Evolutionary conservation across 1,140 invertebrate species (phyloP).

Genomic region (Homalodisca vitripennis): DNA sequence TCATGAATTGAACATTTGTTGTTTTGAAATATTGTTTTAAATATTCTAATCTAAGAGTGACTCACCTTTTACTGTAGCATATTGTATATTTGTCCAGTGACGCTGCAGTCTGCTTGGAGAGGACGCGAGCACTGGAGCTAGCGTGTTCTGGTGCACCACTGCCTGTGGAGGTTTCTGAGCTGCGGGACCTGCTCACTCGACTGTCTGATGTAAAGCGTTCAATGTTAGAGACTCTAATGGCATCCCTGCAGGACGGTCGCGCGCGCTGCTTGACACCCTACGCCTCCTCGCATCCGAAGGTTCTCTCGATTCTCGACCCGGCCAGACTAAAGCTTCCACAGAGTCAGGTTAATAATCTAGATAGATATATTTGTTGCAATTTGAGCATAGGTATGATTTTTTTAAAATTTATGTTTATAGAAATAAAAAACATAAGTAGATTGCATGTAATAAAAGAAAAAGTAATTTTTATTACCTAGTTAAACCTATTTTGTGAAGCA

Average conservation of each 20-base stretch:
- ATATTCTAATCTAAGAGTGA: no score
- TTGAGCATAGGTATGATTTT: no score
- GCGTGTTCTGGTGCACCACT: slow-evolving; percentile 60
- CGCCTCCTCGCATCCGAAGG: slow-evolving; percentile 64
- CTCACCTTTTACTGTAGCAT: no score
- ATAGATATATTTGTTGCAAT: no score
- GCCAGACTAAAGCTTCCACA: slow-evolving; percentile 61
- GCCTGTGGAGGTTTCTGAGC: slow-evolving; percentile 65
- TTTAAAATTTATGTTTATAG: no score
- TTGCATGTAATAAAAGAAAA: no score
- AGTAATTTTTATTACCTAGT: no score
- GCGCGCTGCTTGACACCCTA: slow-evolving; percentile 67
- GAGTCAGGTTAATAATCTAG: slow-evolving; percentile 54
- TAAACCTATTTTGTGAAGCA: no score
- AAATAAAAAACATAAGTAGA: neutral
- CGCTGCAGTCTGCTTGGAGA: slow-evolving; percentile 65
- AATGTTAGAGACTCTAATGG: slow-evolving; percentile 74
- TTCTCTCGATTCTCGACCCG: slow-evolving; percentile 72
- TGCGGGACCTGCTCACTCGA: slow-evolving; percentile 61
- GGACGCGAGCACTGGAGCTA: slow-evolving; percentile 66
- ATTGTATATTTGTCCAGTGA: slow-evolving; percentile 52
- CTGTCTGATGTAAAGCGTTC: slow-evolving; percentile 64
- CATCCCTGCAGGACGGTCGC: slow-evolving; percentile 72
- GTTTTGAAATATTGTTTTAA: no score
- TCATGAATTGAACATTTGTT: no score